Base-by-base conservation (phyloP, 2,797 vertebrate species). In the Ataeniobius toweri region DNA sequence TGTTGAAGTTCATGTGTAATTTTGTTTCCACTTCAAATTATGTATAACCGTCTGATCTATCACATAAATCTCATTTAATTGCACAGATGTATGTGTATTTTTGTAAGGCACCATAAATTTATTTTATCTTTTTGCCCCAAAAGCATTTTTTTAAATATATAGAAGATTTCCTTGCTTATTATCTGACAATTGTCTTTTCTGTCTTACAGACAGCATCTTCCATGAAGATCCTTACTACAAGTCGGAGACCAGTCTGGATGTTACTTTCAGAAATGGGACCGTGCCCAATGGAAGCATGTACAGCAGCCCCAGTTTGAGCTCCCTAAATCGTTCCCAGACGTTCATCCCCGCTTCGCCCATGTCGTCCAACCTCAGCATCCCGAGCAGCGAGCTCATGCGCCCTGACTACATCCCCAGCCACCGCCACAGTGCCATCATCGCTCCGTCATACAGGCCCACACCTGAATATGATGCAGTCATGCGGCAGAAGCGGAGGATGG, bases 391-490 rank as follows among this genome's bases (percentile, higher is more conserved):
- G 90, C 96, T 98, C 89, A 98, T 98, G 98, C 95, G 97, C 39
- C 94, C 96, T 0, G 98, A 99, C 92, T 99, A 98, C 78, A 96
- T 98, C 89, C 97, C 98, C 36, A 98, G 95, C 94, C 97, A 98
- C 90, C 96, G 98, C 61, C 98, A 99, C 70, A 99, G 97, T 0
- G 97, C 98, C 88, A 98, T 99, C 91, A 98, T 99, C 0, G 97
- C 98, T 56, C 98, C 98, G 0, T 99, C 98, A 6, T 99, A 99
- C 85, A 91, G 98, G 81, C 98, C 97, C 9, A 99, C 98, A 0
- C 98, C 98, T 0, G 98, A 99, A 76, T 99, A 99, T 0, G 98
- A 99, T 39, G 97, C 97, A 0, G 97, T 99, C 72, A 98, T 99
- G 97, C 95, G 97, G 67, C 98, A 99, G 91, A 98, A 98, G 89